These are phyloP conservation scores for Atethmia centrago DNA, from an alignment of 2,888 invertebrate species.

Conservation along the genomic window DNA sequence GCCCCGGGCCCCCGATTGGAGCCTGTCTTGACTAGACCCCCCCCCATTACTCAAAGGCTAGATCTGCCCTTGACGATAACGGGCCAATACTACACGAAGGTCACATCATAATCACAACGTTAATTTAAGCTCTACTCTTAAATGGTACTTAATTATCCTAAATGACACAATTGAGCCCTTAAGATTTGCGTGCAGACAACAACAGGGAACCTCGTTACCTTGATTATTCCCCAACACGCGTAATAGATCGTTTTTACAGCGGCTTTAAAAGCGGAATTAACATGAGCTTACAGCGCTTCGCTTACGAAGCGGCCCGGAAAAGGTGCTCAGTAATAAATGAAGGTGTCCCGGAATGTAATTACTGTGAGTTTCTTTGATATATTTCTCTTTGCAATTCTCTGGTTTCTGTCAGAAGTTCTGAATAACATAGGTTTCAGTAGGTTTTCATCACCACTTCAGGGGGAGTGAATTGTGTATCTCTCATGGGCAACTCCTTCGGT, in stretches of 20 bases:
- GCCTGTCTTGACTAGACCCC: no score
- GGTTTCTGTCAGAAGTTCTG: neutral
- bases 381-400: slow-evolving; percentile 19
- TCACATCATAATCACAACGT: slow-evolving; percentile 39
- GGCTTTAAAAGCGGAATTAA: slow-evolving; percentile 43
- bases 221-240: slow-evolving; percentile 57
- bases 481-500: no score
- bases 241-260: slow-evolving; percentile 55
- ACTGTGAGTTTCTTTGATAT: slow-evolving; percentile 29
- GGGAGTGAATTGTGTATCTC: no score
- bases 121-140: slow-evolving; percentile 32
- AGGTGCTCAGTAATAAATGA: slow-evolving; percentile 36
- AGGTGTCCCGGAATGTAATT: slow-evolving; percentile 42
- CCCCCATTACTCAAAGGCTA: no score
- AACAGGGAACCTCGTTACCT: slow-evolving; percentile 44
- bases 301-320: slow-evolving; percentile 20
- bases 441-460: neutral
- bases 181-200: slow-evolving; percentile 52
- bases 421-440: neutral
- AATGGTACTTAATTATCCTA: slow-evolving; percentile 45
- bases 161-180: slow-evolving; percentile 49
- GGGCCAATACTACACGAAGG: slow-evolving; percentile 13
- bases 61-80: slow-evolving; percentile 15
- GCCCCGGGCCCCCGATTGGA: no score
- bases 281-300: slow-evolving; percentile 38